These are phyloP conservation scores for Artibeus lituratus DNA, from an alignment of 2,797 vertebrate genomes.

Conservation along the genomic window DNA sequence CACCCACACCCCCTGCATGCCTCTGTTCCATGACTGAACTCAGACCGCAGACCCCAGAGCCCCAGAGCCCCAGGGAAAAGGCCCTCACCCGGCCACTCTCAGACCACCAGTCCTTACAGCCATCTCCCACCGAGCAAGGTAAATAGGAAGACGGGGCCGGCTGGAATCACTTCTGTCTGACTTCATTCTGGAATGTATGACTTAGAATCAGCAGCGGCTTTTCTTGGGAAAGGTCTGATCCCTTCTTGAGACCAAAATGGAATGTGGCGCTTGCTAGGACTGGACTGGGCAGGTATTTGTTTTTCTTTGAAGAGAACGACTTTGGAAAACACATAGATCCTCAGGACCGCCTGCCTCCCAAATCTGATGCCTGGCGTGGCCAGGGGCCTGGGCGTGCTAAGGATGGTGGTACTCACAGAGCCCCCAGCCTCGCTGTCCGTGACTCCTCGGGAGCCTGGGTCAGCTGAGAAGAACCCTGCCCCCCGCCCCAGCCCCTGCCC, in stretches of 20 bases:
- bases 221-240: constrained; percentile 63
- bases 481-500: not conserved
- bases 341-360: constrained; percentile 59
- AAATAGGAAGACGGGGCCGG: constrained; percentile 37
- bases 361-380: constrained; percentile 21
- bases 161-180: constrained; percentile 63
- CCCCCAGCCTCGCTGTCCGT: not conserved
- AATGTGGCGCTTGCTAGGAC: constrained; percentile 24
- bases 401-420: constrained; percentile 44
- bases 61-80: not conserved
- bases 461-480: not conserved
- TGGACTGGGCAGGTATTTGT: constrained; percentile 41
- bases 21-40: not conserved
- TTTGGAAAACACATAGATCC: constrained; percentile 49
- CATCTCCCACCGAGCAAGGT: constrained; percentile 45
- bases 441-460: not conserved
- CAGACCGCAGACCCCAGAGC: not conserved
- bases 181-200: constrained; percentile 52
- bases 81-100: not conserved
- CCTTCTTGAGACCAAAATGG: constrained; percentile 57
- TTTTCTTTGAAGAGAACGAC: constrained; percentile 54
- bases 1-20: not conserved
- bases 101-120: constrained; percentile 10
- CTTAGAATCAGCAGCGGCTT: constrained; percentile 51
- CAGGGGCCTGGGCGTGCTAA: not conserved